Conservation (phyloP, 1,140 invertebrate species). For the Drosophila saltans region DNA sequence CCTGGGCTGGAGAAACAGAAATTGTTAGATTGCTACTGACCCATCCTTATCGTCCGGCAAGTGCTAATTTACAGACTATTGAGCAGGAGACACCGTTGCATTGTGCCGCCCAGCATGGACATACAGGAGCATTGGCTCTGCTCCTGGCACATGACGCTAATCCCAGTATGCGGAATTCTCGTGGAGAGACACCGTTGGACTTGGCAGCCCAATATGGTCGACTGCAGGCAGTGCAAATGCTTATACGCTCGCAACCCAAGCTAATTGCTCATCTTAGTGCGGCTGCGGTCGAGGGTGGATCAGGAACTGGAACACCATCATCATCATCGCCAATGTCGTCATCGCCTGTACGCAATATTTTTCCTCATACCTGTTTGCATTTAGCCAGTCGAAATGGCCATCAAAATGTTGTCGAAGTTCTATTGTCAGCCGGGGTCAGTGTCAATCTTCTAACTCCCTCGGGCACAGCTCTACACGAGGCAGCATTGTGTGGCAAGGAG, state of each 20-base stretch:
- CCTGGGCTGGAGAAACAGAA: constrained; percentile 94
- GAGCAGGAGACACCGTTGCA: constrained; percentile 97
- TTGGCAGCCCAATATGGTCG: constrained; percentile 95
- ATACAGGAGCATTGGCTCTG: constrained; percentile 93
- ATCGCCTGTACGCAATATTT: constrained; percentile 83
- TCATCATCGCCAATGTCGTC: constrained; percentile 68
- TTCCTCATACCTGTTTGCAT: constrained; percentile 95
- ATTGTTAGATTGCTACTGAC: constrained; percentile 91
- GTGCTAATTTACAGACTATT: constrained; percentile 94
- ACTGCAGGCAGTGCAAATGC: constrained; percentile 93
- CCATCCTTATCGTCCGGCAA: constrained; percentile 89
- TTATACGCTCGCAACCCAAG: constrained; percentile 92
- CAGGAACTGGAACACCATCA: constrained; percentile 39
- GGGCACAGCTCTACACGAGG: constrained; percentile 97
- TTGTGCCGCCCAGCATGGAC: constrained; percentile 97
- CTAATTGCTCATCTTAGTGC: constrained; percentile 88
- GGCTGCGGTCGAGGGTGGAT: constrained; percentile 68
- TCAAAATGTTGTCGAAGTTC: constrained; percentile 92
- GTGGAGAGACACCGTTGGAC: constrained; percentile 96
- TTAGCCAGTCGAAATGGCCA: constrained; percentile 95
- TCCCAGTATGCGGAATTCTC: constrained; percentile 93
- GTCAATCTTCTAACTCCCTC: constrained; percentile 94
- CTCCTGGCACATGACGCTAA: constrained; percentile 94
- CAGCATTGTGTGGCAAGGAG: constrained; percentile 96
- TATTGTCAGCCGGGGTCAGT: constrained; percentile 93